Evolutionary conservation across 2,113 vertebrate species (phyloP).

Genomic region (Gadus macrocephalus): DNA sequence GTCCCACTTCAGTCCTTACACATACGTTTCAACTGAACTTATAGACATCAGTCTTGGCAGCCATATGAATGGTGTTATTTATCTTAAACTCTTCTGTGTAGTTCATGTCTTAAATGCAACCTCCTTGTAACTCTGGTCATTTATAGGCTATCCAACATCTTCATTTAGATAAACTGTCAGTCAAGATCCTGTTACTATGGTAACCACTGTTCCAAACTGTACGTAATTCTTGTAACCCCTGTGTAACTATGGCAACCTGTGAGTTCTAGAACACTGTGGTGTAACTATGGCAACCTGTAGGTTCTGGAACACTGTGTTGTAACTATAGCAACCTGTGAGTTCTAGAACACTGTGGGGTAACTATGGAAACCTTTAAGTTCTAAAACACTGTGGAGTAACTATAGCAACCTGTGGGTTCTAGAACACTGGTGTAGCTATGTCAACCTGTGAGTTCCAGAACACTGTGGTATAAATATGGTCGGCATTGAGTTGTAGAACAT

Average conservation of each 20-base stretch:
- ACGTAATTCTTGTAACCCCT: constrained; percentile 2
- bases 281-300: no score
- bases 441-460: not conserved
- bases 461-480: not conserved
- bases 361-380: no score
- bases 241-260: not conserved
- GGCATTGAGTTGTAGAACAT: no score
- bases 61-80: not conserved
- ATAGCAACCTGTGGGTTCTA: not conserved
- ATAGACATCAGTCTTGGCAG: no score
- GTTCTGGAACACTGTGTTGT: no score
- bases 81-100: not conserved
- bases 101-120: no score
- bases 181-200: constrained; percentile 27
- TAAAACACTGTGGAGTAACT: not conserved
- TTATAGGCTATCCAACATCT: not conserved
- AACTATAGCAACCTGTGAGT: no score
- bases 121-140: not conserved
- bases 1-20: no score
- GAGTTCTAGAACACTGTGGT: not conserved
- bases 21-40: no score
- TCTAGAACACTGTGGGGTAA: not conserved
- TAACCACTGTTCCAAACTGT: not conserved
- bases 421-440: not conserved
- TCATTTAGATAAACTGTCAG: constrained; percentile 1